phyloP scores from a whole-genome alignment of 30 jellyfish, hydroid and myxozoan genomes.

The Aurelia aurita region DNA sequence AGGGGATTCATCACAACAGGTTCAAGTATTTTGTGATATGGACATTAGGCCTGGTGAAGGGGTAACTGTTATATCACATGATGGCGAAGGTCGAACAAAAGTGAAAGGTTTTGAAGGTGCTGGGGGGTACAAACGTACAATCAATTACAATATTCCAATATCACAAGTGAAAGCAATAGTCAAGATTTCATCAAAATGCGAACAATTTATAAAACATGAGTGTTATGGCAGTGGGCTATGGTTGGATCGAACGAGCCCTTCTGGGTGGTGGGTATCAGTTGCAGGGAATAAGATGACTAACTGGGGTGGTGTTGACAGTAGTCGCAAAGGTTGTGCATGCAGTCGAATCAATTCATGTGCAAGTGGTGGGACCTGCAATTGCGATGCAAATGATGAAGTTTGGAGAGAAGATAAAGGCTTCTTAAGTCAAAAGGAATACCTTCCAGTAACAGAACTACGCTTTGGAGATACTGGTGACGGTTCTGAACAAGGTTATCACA shows the following conservation, averaged over 20 bases:
- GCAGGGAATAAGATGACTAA: neutral
- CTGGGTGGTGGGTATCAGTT: conserved; percentile 28
- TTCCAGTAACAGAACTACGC: conserved; percentile 44
- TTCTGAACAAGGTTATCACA: neutral
- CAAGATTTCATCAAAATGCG: neutral
- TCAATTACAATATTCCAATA: neutral
- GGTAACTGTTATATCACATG: no score
- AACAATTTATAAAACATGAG: conserved; percentile 6
- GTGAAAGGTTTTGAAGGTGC: neutral
- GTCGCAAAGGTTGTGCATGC: conserved; percentile 25
- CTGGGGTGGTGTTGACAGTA: conserved; percentile 18
- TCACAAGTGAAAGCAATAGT: conserved; percentile 1
- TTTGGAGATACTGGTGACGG: conserved; percentile 47
- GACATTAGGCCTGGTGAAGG: neutral
- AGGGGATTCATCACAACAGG: neutral
- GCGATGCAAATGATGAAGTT: conserved; percentile 30
- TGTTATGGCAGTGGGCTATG: neutral
- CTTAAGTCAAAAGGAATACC: conserved; percentile 1
- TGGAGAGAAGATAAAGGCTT: conserved; percentile 18
- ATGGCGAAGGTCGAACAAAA: neutral
- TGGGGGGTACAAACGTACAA: neutral
- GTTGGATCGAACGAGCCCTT: neutral
- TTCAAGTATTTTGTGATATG: conserved; percentile 15
- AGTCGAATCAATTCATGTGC: neutral
- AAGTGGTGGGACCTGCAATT: conserved; percentile 12